Evolutionary conservation across 2,888 invertebrate species (phyloP).

Genomic region (Dryobota labecula): DNA sequence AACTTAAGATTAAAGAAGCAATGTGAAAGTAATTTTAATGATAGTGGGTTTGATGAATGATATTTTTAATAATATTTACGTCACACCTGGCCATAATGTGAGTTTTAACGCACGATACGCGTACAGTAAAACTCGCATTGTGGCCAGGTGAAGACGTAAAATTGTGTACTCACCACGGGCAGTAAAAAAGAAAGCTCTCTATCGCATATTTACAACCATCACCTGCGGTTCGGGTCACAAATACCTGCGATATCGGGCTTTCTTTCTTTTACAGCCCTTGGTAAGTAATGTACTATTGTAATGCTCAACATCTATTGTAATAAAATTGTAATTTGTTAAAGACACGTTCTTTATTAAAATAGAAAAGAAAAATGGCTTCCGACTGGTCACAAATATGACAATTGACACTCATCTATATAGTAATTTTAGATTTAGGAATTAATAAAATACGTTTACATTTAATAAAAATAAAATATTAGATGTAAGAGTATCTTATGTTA

Average conservation of each 20-base stretch:
- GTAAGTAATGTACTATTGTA: no score
- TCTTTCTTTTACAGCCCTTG: no score
- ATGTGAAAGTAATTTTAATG: not conserved
- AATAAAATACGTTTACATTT: constrained; percentile 15
- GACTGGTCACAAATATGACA: constrained; percentile 4
- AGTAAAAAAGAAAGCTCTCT: no score
- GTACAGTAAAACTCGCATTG: no score
- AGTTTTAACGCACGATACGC: no score
- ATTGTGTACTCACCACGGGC: no score
- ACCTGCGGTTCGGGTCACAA: no score
- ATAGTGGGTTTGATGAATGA: not conserved
- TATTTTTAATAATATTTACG: not conserved
- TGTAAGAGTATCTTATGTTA: constrained; percentile 15
- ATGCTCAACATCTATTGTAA: constrained; percentile 7
- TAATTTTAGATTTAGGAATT: constrained; percentile 22
- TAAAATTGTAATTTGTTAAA: not conserved
- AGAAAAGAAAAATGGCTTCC: not conserved
- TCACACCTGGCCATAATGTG: no score
- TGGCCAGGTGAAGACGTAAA: no score
- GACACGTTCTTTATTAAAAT: not conserved
- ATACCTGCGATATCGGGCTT: no score
- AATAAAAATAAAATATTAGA: not conserved
- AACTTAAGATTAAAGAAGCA: not conserved
- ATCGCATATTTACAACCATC: no score
- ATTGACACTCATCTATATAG: constrained; percentile 15